Conservation (phyloP, 2,888 invertebrate species). For the Polydrusus cervinus region DNA sequence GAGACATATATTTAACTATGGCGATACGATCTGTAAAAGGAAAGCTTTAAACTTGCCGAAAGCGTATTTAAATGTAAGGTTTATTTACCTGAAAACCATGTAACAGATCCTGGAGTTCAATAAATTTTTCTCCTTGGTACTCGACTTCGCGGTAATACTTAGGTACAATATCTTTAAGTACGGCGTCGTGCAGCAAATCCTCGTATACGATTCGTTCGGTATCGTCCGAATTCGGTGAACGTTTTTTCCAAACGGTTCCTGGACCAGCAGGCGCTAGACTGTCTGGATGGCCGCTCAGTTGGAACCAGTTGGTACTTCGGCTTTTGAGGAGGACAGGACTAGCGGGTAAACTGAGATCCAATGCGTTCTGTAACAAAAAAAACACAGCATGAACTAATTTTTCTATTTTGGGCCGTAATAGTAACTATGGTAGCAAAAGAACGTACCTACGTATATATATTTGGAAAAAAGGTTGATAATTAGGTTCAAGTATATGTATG, state of each 20-base stretch:
- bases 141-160: conserved; percentile 89
- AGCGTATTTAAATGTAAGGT: too few species aligned
- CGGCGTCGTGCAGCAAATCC: conserved; percentile 83
- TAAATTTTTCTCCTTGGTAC: conserved; percentile 87
- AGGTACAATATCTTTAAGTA: conserved; percentile 84
- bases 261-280: conserved; percentile 94
- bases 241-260: conserved; percentile 95
- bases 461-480: too few species aligned
- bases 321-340: conserved; percentile 88
- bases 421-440: too few species aligned
- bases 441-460: too few species aligned
- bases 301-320: conserved; percentile 86
- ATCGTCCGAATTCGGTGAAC: conserved; percentile 80
- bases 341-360: conserved; percentile 92
- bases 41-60: background rate
- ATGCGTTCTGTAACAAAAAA: conserved; percentile 82
- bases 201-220: conserved; percentile 87
- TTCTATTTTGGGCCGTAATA: too few species aligned
- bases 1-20: too few species aligned
- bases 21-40: too few species aligned
- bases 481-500: too few species aligned
- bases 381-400: conserved; percentile 8
- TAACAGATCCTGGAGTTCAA: conserved; percentile 95
- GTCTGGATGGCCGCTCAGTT: conserved; percentile 93
- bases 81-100: conserved; percentile 81